Conservation (phyloP, 2,113 vertebrate species). For the Festucalex cinctus region DNA sequence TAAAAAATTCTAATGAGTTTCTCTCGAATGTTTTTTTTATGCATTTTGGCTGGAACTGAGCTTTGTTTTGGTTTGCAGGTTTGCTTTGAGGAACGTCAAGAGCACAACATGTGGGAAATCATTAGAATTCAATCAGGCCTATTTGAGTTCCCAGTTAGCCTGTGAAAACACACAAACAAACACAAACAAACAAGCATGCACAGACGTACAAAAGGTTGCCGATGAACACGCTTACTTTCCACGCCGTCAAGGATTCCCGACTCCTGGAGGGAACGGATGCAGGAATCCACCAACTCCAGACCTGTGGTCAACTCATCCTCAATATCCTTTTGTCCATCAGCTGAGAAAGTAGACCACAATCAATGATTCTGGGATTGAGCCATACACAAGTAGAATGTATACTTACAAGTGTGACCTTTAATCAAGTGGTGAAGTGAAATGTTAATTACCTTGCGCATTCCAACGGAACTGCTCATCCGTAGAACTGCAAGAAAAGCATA, state of each 20-base stretch:
- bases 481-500: constrained; percentile 78
- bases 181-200: not conserved
- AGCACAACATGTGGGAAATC: not conserved
- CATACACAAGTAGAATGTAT: not conserved
- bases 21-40: not conserved
- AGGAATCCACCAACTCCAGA: constrained; percentile 95
- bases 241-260: constrained; percentile 91
- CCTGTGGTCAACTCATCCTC: constrained; percentile 97
- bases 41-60: not conserved
- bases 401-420: not conserved
- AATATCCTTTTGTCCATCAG: constrained; percentile 97
- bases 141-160: not conserved
- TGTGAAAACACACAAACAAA: not conserved
- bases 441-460: constrained; percentile 88
- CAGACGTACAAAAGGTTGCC: not conserved
- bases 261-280: constrained; percentile 94
- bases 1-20: not conserved
- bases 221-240: constrained; percentile 81
- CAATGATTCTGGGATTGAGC: not conserved
- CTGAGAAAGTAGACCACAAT: constrained; percentile 5
- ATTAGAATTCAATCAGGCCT: constrained; percentile 6
- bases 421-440: not conserved
- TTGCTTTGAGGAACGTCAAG: constrained; percentile 4
- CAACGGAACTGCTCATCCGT: constrained; percentile 95
- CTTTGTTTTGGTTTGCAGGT: constrained; percentile 5